These are phyloP conservation scores for Apocrypta bakeri DNA, from an alignment of 1,140 invertebrate species.

Conservation along the genomic window DNA sequence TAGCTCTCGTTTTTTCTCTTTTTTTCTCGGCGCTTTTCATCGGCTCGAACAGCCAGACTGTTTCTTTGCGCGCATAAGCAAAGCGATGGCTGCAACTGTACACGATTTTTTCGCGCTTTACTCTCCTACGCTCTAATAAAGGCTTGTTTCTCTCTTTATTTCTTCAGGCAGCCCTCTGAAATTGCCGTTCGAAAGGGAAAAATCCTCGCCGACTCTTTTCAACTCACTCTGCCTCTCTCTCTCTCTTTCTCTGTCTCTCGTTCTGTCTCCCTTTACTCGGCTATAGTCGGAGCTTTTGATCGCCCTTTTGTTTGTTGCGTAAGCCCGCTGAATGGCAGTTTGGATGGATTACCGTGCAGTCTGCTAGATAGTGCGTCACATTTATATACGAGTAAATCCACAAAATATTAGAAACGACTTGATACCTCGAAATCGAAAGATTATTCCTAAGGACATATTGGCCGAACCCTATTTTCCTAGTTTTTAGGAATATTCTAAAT, in stretches of 20 bases:
- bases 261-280: background rate
- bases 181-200: conserved; percentile 54
- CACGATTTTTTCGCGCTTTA: conserved; percentile 13
- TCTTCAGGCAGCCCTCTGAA: background rate
- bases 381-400: too few species aligned
- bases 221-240: background rate
- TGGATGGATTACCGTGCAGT: conserved; percentile 60
- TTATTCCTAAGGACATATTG: too few species aligned
- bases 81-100: conserved; percentile 2
- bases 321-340: conserved; percentile 57
- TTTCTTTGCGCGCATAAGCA: conserved; percentile 35
- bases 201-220: conserved; percentile 59
- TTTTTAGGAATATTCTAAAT: too few species aligned
- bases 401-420: too few species aligned
- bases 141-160: conserved; percentile 9
- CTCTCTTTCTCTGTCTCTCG: too few species aligned
- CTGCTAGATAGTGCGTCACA: conserved; percentile 11
- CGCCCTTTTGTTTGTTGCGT: conserved; percentile 62
- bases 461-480: too few species aligned
- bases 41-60: background rate
- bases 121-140: conserved; percentile 13
- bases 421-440: too few species aligned
- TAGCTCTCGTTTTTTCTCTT: background rate
- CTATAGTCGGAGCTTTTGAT: conserved; percentile 62
- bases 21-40: background rate